Percentiles rank a stretch among this genome's conserved stretches.
phyloP scores from a whole-genome alignment of 2,113 vertebrate species.

The Oncorhynchus mykiss region DNA sequence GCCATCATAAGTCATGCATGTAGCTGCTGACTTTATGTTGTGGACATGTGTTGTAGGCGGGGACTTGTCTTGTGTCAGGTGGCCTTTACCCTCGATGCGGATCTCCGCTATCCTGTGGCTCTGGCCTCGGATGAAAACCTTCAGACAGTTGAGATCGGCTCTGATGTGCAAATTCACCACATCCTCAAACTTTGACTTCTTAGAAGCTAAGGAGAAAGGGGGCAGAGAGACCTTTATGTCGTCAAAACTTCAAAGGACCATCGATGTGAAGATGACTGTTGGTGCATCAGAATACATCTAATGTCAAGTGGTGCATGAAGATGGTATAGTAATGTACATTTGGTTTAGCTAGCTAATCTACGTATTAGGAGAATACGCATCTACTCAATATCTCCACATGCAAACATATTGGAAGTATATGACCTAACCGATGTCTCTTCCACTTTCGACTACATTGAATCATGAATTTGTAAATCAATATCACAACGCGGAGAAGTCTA shows the following conservation, averaged over 20 bases:
- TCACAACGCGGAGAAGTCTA: too few relatives aligned
- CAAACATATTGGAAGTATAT: too few relatives aligned
- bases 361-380: too few relatives aligned
- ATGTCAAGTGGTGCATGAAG: neutral
- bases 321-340: too few relatives aligned
- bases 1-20: too few relatives aligned
- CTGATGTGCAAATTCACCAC: conserved; percentile 84
- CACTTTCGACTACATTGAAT: neutral
- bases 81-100: conserved; percentile 84
- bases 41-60: too few relatives aligned
- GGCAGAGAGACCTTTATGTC: neutral
- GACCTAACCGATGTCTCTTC: neutral
- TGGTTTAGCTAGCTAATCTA: too few relatives aligned
- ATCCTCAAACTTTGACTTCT: conserved; percentile 81
- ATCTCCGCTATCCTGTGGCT: conserved; percentile 90
- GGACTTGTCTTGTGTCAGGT: neutral
- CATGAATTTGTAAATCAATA: neutral
- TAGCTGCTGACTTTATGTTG: too few relatives aligned
- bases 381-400: too few relatives aligned
- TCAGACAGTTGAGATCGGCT: conserved; percentile 88
- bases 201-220: conserved; percentile 73
- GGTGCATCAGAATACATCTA: neutral
- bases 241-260: too few relatives aligned
- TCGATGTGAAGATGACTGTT: neutral
- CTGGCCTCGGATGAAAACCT: conserved; percentile 89